phyloP scores from a whole-genome alignment of 2,113 vertebrate genomes.

The Malurus elegans region DNA sequence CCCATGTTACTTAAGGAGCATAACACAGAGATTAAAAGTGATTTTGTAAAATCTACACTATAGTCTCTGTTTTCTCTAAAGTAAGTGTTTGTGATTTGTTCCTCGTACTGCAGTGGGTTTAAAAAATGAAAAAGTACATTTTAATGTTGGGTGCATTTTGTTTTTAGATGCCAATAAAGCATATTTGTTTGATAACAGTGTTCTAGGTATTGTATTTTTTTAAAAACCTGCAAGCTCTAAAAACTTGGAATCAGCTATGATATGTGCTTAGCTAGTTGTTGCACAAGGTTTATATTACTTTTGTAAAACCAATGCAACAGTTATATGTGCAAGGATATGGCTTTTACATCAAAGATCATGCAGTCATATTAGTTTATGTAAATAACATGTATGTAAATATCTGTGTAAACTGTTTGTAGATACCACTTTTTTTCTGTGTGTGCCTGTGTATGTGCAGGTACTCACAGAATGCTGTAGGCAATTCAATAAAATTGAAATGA shows the following conservation, averaged over 20 bases:
- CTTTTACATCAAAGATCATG: constrained; percentile 63
- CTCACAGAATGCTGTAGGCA: constrained; percentile 72
- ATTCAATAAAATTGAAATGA: constrained; percentile 60
- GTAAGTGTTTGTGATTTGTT: constrained; percentile 97
- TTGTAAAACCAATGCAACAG: constrained; percentile 73
- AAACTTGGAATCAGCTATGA: constrained; percentile 66
- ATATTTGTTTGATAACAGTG: constrained; percentile 95
- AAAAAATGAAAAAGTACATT: constrained; percentile 81
- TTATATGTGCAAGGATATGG: constrained; percentile 60
- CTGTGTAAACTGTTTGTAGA: constrained; percentile 70
- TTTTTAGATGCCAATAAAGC: constrained; percentile 99
- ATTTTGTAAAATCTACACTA: constrained; percentile 83
- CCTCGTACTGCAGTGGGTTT: constrained; percentile 87
- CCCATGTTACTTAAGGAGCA: constrained; percentile 77
- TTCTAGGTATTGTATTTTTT: constrained; percentile 98
- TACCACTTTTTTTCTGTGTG: constrained; percentile 57
- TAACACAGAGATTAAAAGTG: constrained; percentile 81
- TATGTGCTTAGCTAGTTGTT: constrained; percentile 67
- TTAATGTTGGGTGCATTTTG: constrained; percentile 95
- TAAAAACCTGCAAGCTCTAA: constrained; percentile 72
- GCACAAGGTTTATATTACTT: constrained; percentile 66
- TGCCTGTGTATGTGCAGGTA: constrained; percentile 55
- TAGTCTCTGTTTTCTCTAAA: constrained; percentile 92
- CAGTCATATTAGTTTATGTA: constrained; percentile 65
- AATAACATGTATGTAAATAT: constrained; percentile 71